A percentile compares a stretch with the other conserved stretches of the same genome.
phyloP scores from a whole-genome alignment of 2,113 vertebrate genomes.

The Mus spicilegus region DNA sequence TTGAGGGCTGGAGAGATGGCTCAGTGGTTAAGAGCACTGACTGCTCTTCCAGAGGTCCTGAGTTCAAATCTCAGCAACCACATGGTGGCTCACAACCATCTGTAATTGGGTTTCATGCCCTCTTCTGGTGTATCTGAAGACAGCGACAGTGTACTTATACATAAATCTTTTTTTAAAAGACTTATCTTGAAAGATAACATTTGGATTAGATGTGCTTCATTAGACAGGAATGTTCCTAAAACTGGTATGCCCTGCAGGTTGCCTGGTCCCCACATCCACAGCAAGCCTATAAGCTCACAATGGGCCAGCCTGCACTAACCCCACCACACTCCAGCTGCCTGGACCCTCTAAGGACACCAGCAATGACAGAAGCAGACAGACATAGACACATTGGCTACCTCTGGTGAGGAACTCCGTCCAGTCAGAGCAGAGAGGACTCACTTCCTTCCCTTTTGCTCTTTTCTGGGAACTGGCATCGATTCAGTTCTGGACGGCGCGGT shows the following conservation, averaged over 20 bases:
- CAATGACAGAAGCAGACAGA: slow-evolving; percentile 5
- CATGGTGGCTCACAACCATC: too few species aligned
- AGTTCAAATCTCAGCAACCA: too few species aligned
- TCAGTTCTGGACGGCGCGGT: slow-evolving; percentile 16
- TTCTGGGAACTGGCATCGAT: slow-evolving; percentile 12
- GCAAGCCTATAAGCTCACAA: not conserved
- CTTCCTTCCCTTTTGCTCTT: slow-evolving; percentile 79
- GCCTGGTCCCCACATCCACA: not conserved
- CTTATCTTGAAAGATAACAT: not conserved
- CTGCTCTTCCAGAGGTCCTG: too few species aligned
- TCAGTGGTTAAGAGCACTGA: too few species aligned
- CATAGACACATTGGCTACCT: slow-evolving; percentile 9
- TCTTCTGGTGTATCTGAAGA: too few species aligned
- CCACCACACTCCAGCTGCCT: not conserved
- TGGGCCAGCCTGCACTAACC: not conserved
- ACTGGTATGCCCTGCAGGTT: not conserved
- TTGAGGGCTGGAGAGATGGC: too few species aligned
- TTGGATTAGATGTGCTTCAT: not conserved
- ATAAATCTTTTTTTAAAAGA: not conserved
- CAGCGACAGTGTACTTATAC: too few species aligned
- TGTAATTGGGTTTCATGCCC: too few species aligned
- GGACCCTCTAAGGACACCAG: not conserved
- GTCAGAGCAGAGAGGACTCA: slow-evolving; percentile 48
- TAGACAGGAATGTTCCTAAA: not conserved
- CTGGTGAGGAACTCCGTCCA: slow-evolving; percentile 44